Base-by-base conservation (phyloP, 2,888 invertebrate genomes). In the Drosophila nigricruria region DNA sequence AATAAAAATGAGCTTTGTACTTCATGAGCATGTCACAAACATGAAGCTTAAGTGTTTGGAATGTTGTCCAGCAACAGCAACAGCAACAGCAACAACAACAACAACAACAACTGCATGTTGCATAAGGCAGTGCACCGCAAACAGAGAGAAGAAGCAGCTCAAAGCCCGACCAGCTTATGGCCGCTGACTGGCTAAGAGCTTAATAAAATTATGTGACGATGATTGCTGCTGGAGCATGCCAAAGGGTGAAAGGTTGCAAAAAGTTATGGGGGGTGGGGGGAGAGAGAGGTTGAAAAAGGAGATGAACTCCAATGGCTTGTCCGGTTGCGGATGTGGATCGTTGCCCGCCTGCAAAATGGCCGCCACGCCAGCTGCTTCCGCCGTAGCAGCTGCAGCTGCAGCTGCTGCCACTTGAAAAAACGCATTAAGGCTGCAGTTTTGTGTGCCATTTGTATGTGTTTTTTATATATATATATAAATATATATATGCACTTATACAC, bases 161-260 rank as follows among this genome's bases (percentile, higher is more conserved):
- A 47, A 43, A 59, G 50, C 49, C 50, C 42, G 40, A 20, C 58
- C 49, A 57, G 79, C 53, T 69, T 77, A 65, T 65, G 75, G 74
- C 53, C 57, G 62, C 73, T 60, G 82, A 69, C 69, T 77, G 77
- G 76, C 76, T 86, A 71, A 80, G 73, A 79, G 82, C 77, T 84
- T 86, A 89, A 86, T 86, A 88, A 88, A 89, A 89, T 86, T 88
- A 86, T 87, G 89, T 87, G 89, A 84, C 87, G 84, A 87, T 89
- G 84, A 87, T 84, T 83, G 84, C 80, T 20, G 65, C 49, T 42
- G 52, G 69, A 75, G 82, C 58, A 34, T 30, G 49, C 50, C 53
- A 53, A 54, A 40, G 42, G 47, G 25, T 40, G 36, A 20, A 18
- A 30, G n/a, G 30, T 38, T 38, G 30, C 9, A 23, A 38, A 32